Evolutionary conservation across 2,797 vertebrate genomes (phyloP).

Genomic region (Cygnus olor): DNA sequence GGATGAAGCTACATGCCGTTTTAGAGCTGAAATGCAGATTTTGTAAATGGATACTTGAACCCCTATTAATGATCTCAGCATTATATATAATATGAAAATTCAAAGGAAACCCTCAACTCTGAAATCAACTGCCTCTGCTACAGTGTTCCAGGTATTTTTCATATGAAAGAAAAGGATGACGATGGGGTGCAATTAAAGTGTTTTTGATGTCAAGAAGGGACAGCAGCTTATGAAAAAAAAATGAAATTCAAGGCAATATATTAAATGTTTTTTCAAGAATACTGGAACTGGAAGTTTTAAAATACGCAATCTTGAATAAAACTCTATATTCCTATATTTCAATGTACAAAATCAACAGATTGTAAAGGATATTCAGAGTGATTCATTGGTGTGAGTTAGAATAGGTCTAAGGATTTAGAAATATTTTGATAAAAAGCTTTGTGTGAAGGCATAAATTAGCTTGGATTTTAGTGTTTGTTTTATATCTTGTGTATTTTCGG

Average conservation of each 20-base stretch:
- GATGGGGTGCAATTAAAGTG: neutral
- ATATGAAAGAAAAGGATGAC: neutral
- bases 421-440: neutral
- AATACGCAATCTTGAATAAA: neutral
- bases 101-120: neutral
- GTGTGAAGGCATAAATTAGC: neutral
- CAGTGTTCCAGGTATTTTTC: neutral
- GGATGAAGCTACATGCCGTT: neutral
- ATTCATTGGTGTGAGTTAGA: neutral
- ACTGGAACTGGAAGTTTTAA: neutral
- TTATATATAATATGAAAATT: neutral
- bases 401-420: neutral
- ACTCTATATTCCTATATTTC: neutral
- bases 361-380: neutral
- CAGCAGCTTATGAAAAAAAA: neutral
- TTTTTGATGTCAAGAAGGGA: neutral
- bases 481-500: neutral
- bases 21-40: neutral
- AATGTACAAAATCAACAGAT: neutral
- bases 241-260: neutral
- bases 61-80: neutral
- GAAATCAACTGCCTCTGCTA: neutral
- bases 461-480: neutral
- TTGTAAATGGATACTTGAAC: neutral
- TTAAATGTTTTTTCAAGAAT: neutral